These are phyloP conservation scores for Cheilosia vernalis DNA, from an alignment of 2,888 invertebrate species.

Conservation along the genomic window DNA sequence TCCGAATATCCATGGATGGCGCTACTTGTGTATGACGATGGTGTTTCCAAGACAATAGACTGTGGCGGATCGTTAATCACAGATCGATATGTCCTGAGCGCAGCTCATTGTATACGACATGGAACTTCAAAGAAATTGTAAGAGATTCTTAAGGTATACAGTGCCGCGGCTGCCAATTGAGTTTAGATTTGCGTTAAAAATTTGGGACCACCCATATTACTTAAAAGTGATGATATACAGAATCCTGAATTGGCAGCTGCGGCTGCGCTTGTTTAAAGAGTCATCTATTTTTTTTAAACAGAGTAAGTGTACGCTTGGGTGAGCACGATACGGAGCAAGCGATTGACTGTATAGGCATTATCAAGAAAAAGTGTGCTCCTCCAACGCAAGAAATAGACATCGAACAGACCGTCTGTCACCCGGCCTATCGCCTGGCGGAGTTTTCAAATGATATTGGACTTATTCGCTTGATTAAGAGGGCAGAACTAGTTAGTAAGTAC, in stretches of 20 bases:
- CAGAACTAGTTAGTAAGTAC: conserved; percentile 77
- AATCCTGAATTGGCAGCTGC: too few relatives aligned
- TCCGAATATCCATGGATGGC: conserved; percentile 91
- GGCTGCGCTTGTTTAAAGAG: too few relatives aligned
- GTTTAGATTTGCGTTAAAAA: too few relatives aligned
- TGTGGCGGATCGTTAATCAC: conserved; percentile 77
- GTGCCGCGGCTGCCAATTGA: too few relatives aligned
- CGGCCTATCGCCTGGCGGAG: conserved; percentile 82
- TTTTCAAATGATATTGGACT: conserved; percentile 86
- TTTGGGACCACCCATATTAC: too few relatives aligned
- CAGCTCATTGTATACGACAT: conserved; percentile 76
- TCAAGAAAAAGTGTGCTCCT: conserved; percentile 80
- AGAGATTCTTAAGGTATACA: conserved; percentile 17
- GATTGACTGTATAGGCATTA: conserved; percentile 79
- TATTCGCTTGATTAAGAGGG: conserved; percentile 82
- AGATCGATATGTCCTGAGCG: conserved; percentile 76
- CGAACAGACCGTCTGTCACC: conserved; percentile 84
- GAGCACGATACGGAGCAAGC: conserved; percentile 81
- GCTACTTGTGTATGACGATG: conserved; percentile 85
- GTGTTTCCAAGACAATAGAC: conserved; percentile 78
- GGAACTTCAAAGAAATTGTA: conserved; percentile 54
- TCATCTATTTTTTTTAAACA: conserved; percentile 61
- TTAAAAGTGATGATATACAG: too few relatives aligned
- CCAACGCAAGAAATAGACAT: conserved; percentile 82
- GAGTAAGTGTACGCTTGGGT: conserved; percentile 82